Base-by-base conservation (phyloP, 2,797 vertebrate species). In the Synanceia verrucosa region DNA sequence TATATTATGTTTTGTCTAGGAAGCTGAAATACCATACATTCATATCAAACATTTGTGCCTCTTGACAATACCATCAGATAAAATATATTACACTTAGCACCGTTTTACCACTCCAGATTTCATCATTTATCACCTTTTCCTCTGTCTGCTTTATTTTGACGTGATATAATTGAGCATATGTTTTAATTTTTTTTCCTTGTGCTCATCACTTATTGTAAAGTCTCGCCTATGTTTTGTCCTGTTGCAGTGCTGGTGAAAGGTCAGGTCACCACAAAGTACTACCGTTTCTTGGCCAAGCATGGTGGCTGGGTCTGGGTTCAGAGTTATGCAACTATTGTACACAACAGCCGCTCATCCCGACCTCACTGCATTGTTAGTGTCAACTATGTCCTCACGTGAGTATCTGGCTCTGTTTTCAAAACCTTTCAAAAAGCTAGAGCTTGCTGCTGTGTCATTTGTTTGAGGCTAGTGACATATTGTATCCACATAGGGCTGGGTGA, bases 261-360 rank as follows among this genome's bases (percentile, higher is more conserved):
- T 7, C 98, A 99, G 86, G 97, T 99, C 80, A 99, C 97, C 76
- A 99, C 97, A 31, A 97, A 97, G 75, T 99, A 99, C 88, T 99
- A 99, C 89, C 93, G 97, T 13, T 98, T 99, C 85, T 69, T 99
- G 93, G 96, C 97, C 63, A 99, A 99, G 86, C 96, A 94, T 16
- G 97, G 98, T 0, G 97, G 98, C 87, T 99, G 98, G 97, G 98
- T 98, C 3, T 99, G 98, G 98, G 95, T 99, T 28, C 97, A 99
- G 94, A 99, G 97, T 86, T 98, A 98, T 8, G 97, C 98, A 61
- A 98, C 98, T 78, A 98, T 98, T 43, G 97, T 98, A 13, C 97
- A 99, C 95, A 99, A 98, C 93, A 99, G 97, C 88, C 95, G 98
- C 73, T 99, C 97, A 0, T 99, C 97, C 14, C 90, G 98, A 78